Percentiles rank a stretch among this genome's conserved stretches.
These are phyloP conservation scores for Percina caprodes DNA, from an alignment of 2,113 vertebrate species.

Conservation along the genomic window DNA sequence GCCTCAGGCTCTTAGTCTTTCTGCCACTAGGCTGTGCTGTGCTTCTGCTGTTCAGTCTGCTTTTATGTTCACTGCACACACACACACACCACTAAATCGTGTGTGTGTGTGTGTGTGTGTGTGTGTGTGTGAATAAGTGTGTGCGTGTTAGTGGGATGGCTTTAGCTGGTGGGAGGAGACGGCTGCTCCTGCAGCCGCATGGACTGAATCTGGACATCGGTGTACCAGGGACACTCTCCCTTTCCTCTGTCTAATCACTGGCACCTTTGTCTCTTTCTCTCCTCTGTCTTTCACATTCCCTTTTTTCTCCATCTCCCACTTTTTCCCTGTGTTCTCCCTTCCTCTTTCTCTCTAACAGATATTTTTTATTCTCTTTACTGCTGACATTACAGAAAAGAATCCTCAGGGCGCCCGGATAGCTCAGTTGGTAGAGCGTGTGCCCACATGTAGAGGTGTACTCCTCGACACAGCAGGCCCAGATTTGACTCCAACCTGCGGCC, in stretches of 20 bases:
- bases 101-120: background rate
- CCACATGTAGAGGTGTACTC: too few species aligned
- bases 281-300: background rate
- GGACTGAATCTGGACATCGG: slow-evolving; percentile 49
- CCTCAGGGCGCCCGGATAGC: background rate
- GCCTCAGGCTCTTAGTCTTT: background rate
- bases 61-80: slow-evolving; percentile 22
- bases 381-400: slow-evolving; percentile 46
- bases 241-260: slow-evolving; percentile 18
- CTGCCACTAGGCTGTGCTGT: slow-evolving; percentile 78
- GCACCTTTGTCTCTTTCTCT: slow-evolving; percentile 3
- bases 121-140: background rate
- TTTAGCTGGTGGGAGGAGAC: slow-evolving; percentile 21
- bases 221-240: slow-evolving; percentile 38
- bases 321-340: background rate
- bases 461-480: too few species aligned
- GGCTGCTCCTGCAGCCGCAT: background rate
- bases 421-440: too few species aligned
- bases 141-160: slow-evolving; percentile 17
- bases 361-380: slow-evolving; percentile 47
- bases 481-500: too few species aligned
- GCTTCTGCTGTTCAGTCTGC: slow-evolving; percentile 43
- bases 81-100: slow-evolving; percentile 41
- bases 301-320: background rate
- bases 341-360: background rate